phyloP scores from a whole-genome alignment of 1,140 invertebrate species.

The Aricia agestis region DNA sequence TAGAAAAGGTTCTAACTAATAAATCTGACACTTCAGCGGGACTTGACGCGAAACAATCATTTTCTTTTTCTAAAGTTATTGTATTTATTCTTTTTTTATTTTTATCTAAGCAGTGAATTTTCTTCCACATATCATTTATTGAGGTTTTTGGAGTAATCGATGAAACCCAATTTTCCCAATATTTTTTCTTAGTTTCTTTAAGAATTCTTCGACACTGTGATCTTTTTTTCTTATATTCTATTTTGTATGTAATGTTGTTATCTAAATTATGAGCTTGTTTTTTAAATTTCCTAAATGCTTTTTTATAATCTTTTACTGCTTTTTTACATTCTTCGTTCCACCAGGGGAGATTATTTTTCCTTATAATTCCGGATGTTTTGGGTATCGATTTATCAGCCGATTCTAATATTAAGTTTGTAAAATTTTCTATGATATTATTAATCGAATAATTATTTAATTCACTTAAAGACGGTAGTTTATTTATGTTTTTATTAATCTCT shows the following conservation, averaged over 20 bases:
- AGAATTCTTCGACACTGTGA: constrained; percentile 36
- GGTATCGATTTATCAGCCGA: constrained; percentile 38
- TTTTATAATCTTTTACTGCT: constrained; percentile 38
- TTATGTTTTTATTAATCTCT: constrained; percentile 30
- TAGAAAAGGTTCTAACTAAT: neutral
- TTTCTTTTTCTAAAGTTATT: neutral
- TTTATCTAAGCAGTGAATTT: neutral
- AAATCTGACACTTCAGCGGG: neutral
- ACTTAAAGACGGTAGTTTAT: constrained; percentile 1
- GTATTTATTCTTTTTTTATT: neutral
- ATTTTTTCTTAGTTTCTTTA: constrained; percentile 33
- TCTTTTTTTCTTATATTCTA: constrained; percentile 35
- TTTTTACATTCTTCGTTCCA: constrained; percentile 44
- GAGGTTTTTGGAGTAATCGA: neutral
- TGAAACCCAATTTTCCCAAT: constrained; percentile 33
- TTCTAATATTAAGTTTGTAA: constrained; percentile 32
- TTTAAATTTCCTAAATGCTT: constrained; percentile 39
- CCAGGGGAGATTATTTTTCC: constrained; percentile 41
- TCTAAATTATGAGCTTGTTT: constrained; percentile 30
- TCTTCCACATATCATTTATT: neutral
- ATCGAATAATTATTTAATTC: constrained; percentile 17
- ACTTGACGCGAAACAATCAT: neutral
- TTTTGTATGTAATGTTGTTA: constrained; percentile 17
- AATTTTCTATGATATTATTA: constrained; percentile 31
- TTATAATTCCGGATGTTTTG: constrained; percentile 29